phyloP scores from a whole-genome alignment of 2,797 vertebrate species.

The Hypotaenidia okinawae region DNA sequence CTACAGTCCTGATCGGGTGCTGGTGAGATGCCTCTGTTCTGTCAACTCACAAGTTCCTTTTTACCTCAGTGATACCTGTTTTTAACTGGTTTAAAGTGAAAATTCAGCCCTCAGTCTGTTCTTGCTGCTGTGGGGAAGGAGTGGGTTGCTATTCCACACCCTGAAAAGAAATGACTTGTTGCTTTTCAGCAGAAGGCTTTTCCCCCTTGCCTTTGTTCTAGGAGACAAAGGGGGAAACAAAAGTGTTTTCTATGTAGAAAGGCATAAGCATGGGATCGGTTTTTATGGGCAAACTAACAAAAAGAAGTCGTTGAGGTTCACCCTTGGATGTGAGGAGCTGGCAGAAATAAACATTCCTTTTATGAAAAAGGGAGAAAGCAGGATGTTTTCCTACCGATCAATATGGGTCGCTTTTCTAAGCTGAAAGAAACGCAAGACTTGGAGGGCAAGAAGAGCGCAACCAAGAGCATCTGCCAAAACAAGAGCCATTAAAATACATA shows the following conservation, averaged over 20 bases:
- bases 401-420: slow-evolving; percentile 48
- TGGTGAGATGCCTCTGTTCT: background rate
- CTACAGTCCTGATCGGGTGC: background rate
- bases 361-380: slow-evolving; percentile 69
- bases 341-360: slow-evolving; percentile 77
- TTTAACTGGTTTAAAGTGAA: slow-evolving; percentile 14
- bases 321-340: slow-evolving; percentile 63
- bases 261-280: slow-evolving; percentile 71
- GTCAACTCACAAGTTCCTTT: background rate
- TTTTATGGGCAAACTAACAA: slow-evolving; percentile 72
- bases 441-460: slow-evolving; percentile 41
- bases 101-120: background rate
- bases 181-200: slow-evolving; percentile 79
- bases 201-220: slow-evolving; percentile 78
- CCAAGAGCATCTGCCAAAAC: slow-evolving; percentile 68
- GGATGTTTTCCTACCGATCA: slow-evolving; percentile 38
- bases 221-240: slow-evolving; percentile 80
- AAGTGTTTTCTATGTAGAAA: slow-evolving; percentile 77
- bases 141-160: slow-evolving; percentile 53
- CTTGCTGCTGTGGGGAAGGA: slow-evolving; percentile 53
- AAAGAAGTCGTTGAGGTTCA: slow-evolving; percentile 72
- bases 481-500: slow-evolving; percentile 46
- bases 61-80: slow-evolving; percentile 19
- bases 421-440: slow-evolving; percentile 60
- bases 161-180: slow-evolving; percentile 81